Percentiles rank a stretch among this genome's conserved stretches.
Conservation (phyloP, 2,797 vertebrate species). For the Sebastes trivittatus region DNA sequence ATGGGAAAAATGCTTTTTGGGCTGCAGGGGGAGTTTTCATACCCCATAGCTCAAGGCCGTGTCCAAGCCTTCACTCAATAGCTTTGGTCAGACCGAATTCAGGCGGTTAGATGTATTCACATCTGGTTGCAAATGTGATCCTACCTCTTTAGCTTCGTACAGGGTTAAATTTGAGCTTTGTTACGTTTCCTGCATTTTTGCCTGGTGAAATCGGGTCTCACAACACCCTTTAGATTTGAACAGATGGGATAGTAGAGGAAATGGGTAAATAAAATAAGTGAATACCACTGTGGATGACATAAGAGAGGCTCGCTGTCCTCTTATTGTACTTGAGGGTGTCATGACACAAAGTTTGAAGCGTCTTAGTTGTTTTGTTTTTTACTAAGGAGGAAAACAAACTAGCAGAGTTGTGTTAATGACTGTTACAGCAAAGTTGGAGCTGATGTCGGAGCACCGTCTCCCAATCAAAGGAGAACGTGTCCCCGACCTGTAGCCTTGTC, state of each 20-base stretch:
- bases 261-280: background rate
- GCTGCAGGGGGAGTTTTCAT: too few relatives aligned
- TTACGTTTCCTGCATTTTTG: background rate
- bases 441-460: slow-evolving; percentile 28
- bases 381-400: slow-evolving; percentile 1
- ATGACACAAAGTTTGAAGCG: background rate
- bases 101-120: too few relatives aligned
- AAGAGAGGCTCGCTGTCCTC: background rate
- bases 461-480: slow-evolving; percentile 52
- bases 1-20: too few relatives aligned
- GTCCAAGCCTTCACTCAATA: too few relatives aligned
- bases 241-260: background rate
- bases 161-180: background rate
- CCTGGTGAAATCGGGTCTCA: background rate
- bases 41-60: too few relatives aligned
- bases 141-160: background rate
- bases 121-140: too few relatives aligned
- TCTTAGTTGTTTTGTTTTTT: background rate
- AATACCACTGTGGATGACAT: background rate
- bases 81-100: background rate
- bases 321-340: background rate
- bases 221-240: background rate
- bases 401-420: slow-evolving; percentile 32
- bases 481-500: slow-evolving; percentile 53
- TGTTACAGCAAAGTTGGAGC: slow-evolving; percentile 12